A percentile compares a stretch with the other conserved stretches of the same genome.
These are phyloP conservation scores for Pyxicephalus adspersus DNA, from an alignment of 2,113 vertebrate genomes.

Conservation along the genomic window DNA sequence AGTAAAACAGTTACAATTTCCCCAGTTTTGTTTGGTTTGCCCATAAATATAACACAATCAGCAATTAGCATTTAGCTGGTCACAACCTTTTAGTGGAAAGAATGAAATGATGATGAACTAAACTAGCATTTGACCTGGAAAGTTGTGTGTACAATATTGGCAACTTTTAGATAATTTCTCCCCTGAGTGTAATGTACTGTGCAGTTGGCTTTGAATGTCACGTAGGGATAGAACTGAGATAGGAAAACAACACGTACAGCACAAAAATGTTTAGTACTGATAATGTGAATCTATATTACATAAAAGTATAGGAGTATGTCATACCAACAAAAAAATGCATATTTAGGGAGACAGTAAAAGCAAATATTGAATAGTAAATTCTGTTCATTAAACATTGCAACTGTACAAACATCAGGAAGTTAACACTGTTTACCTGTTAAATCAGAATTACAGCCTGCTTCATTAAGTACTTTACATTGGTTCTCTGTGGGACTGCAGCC, in stretches of 20 bases:
- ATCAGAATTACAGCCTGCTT: no score
- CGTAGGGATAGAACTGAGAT: conserved; percentile 5
- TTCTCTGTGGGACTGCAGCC: no score
- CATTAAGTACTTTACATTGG: no score
- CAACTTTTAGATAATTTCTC: not conserved
- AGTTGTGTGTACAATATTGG: not conserved
- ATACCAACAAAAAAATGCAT: no score
- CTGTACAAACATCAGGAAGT: no score
- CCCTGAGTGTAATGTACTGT: not conserved
- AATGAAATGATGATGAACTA: not conserved
- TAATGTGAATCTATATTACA: not conserved
- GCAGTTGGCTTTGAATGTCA: not conserved
- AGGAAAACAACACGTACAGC: not conserved
- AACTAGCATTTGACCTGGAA: not conserved
- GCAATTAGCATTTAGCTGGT: not conserved
- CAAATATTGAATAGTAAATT: no score
- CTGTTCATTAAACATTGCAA: no score
- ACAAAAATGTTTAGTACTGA: not conserved
- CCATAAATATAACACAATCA: not conserved
- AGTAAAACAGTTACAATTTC: not conserved
- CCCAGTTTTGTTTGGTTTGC: not conserved
- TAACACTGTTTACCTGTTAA: no score
- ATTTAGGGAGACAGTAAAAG: no score
- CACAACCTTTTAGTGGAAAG: not conserved
- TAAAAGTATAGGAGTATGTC: not conserved